Evolutionary conservation across 2,113 vertebrate genomes (phyloP).

Genomic region (Microtus richardsoni): DNA sequence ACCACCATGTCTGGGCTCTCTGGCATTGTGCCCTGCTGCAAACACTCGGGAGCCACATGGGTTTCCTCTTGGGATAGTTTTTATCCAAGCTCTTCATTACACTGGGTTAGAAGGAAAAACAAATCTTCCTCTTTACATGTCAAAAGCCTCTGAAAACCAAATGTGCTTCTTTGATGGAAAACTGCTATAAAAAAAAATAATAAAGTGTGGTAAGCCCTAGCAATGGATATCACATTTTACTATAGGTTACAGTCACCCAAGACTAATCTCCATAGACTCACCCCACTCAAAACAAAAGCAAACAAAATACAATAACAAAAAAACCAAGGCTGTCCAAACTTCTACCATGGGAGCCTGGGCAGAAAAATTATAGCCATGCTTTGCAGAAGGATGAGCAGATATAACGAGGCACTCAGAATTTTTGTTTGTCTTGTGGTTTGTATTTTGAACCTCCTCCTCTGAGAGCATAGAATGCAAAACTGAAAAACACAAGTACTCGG

Average conservation of each 20-base stretch:
- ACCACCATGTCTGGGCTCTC: neutral
- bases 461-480: neutral
- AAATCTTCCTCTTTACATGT: neutral
- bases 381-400: constrained; percentile 71
- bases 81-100: neutral
- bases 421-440: constrained; percentile 18
- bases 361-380: constrained; percentile 81
- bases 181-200: neutral
- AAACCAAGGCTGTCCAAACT: neutral
- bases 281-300: neutral
- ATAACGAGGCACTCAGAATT: constrained; percentile 80
- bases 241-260: neutral
- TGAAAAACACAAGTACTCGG: constrained; percentile 25
- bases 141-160: neutral
- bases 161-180: neutral
- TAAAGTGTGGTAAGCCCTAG: neutral
- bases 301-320: neutral
- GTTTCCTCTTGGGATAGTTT: constrained; percentile 1
- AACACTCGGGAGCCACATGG: neutral
- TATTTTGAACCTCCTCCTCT: neutral
- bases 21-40: neutral
- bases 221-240: neutral
- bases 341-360: neutral
- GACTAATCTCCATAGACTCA: neutral
- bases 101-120: neutral